A percentile compares a stretch with the other conserved stretches of the same genome.
These are phyloP conservation scores for Indicator maculatus DNA, from an alignment of 2,113 vertebrate genomes.

Conservation along the genomic window DNA sequence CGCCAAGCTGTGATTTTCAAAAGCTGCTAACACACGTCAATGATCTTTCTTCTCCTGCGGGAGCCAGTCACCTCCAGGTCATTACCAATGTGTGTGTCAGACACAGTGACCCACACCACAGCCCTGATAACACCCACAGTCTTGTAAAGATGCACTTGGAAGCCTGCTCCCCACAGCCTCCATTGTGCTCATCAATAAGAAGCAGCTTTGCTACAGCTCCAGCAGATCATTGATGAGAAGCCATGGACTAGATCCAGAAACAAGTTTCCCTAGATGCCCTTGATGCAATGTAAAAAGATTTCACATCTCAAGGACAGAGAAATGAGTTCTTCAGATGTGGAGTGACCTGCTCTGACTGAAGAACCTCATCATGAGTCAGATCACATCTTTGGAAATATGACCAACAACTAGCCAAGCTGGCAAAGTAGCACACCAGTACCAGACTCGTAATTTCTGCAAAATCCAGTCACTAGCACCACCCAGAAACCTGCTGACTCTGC, in stretches of 20 bases:
- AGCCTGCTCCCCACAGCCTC: not conserved
- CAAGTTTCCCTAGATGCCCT: not conserved
- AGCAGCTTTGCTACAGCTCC: not conserved
- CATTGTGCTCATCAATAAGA: fast-evolving
- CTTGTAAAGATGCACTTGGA: no score
- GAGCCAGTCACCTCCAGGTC: not conserved
- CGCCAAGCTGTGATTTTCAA: not conserved
- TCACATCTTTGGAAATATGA: fast-evolving
- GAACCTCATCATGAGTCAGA: not conserved
- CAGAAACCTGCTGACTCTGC: not conserved
- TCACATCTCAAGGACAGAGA: not conserved
- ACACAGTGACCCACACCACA: not conserved
- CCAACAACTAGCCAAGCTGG: not conserved
- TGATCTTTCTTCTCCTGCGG: not conserved
- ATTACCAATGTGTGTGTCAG: fast-evolving
- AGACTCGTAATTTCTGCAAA: not conserved
- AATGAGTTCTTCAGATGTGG: fast-evolving
- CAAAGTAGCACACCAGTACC: not conserved
- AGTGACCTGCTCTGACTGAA: not conserved
- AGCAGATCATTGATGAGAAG: not conserved
- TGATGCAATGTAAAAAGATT: not conserved
- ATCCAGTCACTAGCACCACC: not conserved
- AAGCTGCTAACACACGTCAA: not conserved
- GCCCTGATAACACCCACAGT: not conserved
- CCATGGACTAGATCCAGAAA: fast-evolving